phyloP scores from a whole-genome alignment of 2,113 vertebrate genomes.

The Poeciliopsis turrubarensis region DNA sequence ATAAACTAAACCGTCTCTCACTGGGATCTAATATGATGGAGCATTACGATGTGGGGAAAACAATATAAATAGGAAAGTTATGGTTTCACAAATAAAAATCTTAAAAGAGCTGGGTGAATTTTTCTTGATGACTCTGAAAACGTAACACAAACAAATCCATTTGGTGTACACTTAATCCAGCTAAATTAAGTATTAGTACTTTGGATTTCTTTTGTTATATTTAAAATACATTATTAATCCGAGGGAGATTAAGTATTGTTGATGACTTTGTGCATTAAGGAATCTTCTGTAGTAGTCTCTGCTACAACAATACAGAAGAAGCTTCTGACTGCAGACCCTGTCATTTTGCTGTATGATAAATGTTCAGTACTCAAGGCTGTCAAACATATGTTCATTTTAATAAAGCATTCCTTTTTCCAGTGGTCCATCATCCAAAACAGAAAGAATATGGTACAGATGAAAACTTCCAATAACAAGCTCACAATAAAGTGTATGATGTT shows the following conservation, averaged over 20 bases:
- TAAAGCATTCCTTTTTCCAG: too few species aligned
- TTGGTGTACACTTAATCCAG: neutral
- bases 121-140: neutral
- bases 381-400: too few species aligned
- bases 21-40: neutral
- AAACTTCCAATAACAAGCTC: too few species aligned
- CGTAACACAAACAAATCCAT: neutral
- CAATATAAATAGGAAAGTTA: neutral
- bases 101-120: neutral
- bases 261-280: neutral
- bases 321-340: too few species aligned
- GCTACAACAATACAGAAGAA: too few species aligned
- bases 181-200: neutral
- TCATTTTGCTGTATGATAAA: too few species aligned
- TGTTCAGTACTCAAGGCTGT: too few species aligned
- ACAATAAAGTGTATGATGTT: too few species aligned
- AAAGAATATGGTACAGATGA: too few species aligned
- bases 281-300: too few species aligned
- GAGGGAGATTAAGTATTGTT: neutral
- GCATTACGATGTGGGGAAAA: neutral
- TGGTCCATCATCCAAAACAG: too few species aligned
- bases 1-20: neutral
- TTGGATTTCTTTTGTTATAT: neutral
- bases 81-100: neutral
- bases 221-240: neutral